Percentiles rank a stretch among this genome's conserved stretches.
Evolutionary conservation across 2,797 vertebrate genomes (phyloP).

Genomic region (Thalassophryne amazonica): DNA sequence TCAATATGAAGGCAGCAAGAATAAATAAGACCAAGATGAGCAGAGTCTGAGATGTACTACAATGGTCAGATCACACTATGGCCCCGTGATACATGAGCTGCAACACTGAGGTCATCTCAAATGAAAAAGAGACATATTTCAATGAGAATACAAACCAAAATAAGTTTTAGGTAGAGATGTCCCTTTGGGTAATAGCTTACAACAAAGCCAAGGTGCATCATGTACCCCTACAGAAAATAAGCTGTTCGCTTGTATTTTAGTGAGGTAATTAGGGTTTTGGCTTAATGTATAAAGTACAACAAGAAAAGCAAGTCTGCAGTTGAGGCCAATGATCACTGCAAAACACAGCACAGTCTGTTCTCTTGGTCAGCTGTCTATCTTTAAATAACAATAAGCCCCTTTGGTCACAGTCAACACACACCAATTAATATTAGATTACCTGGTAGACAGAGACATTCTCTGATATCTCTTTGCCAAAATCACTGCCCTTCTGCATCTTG

Average conservation of each 20-base stretch:
- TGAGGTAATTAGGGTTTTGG: conserved; percentile 47
- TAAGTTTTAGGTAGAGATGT: conserved; percentile 13
- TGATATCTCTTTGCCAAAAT: conserved; percentile 77
- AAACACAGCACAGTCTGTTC: background rate
- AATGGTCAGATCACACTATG: background rate
- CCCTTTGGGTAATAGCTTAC: conserved; percentile 20
- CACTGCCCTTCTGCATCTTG: conserved; percentile 72
- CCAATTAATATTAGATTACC: conserved; percentile 63
- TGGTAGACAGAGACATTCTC: conserved; percentile 76
- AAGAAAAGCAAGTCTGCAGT: conserved; percentile 11
- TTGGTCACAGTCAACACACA: background rate
- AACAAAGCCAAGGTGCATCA: conserved; percentile 36
- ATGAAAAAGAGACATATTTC: background rate
- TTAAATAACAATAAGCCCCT: conserved; percentile 12
- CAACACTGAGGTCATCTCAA: background rate
- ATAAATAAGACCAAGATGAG: no score
- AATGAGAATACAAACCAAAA: conserved; percentile 18
- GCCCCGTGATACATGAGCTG: background rate
- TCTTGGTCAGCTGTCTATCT: background rate
- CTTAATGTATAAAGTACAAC: conserved; percentile 2
- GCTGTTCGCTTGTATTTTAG: conserved; percentile 28
- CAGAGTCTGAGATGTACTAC: background rate
- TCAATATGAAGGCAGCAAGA: no score
- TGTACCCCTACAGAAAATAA: conserved; percentile 43
- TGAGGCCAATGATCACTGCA: conserved; percentile 2